phyloP scores from a whole-genome alignment of 2,888 invertebrate genomes.

The Aleiodes testaceus region DNA sequence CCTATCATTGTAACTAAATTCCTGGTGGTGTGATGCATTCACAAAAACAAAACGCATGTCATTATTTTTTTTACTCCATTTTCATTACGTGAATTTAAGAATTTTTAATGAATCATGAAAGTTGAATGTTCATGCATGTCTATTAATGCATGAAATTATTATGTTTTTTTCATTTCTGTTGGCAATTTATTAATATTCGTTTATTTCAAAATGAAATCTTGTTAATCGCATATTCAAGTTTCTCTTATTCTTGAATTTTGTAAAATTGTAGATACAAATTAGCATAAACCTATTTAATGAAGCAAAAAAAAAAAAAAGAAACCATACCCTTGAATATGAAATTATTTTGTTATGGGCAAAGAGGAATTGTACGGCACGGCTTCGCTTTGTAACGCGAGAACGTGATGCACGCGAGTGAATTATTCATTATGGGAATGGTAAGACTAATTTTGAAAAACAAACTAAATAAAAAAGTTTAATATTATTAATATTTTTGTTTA shows the following conservation, averaged over 20 bases:
- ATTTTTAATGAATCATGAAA: neutral
- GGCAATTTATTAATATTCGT: neutral
- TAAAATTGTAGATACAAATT: conserved; percentile 3
- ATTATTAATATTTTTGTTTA: conserved; percentile 39
- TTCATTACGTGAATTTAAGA: neutral
- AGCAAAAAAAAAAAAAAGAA: conserved; percentile 34
- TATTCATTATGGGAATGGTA: conserved; percentile 38
- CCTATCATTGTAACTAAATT: conserved; percentile 52
- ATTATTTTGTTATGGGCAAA: conserved; percentile 59
- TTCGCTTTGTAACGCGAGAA: conserved; percentile 54
- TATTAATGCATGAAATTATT: conserved; percentile 15
- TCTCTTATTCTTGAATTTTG: neutral
- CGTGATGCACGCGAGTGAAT: conserved; percentile 29
- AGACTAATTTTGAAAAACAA: conserved; percentile 38
- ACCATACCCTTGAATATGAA: conserved; percentile 44
- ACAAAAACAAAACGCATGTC: conserved; percentile 39
- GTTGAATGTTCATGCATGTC: conserved; percentile 8
- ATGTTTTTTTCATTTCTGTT: too few species aligned
- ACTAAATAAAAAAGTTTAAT: neutral
- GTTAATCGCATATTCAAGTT: neutral
- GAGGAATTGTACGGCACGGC: conserved; percentile 63
- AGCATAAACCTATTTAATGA: conserved; percentile 45
- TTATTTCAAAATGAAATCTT: neutral
- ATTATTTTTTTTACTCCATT: conserved; percentile 10
- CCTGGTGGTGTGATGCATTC: conserved; percentile 38